Evolutionary conservation across 2,113 vertebrate species (phyloP), one percentile per base, ranked within the genome.

Genomic region (Oceanites oceanicus): DNA sequence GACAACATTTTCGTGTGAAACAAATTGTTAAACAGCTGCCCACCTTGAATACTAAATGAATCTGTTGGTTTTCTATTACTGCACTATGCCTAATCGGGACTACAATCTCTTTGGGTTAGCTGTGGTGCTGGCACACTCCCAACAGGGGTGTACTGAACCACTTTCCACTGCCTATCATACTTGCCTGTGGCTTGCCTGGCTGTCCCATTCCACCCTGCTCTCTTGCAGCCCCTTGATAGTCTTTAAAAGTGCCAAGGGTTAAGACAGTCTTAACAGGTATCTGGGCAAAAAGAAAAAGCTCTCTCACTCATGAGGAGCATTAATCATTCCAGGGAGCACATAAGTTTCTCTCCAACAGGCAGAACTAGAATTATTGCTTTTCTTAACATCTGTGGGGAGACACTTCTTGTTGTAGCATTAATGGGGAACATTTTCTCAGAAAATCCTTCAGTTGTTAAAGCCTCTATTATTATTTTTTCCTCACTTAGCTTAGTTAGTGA

Each of bases 1-100:
- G 98, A 98, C 98, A 98, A 97, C 98, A 98, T 98, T 98, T 89
- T 98, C 97, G 97, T 98, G 98, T 98, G 98, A 98, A 98, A 98
- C 98, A 98, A 98, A 98, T 98, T 98, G 97, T 98, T 98, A 88
- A 96, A 94, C 96, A 95, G 97, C 92, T 82, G 90, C 96, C 92
- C 95, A 97, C 97, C 97, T 96, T 97, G 98, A 98, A 98, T 98
- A 96, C 97, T 75, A 88, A 98, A 98, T 98, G 96, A 98, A 94
- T 83, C 82, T 27, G 88, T 91, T 58, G 63, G 79, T 92, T 96
- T 96, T 83, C 88, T 89, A 88, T 93, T 97, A 81, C 68, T n/a
- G 86, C 38, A 65, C 73, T 26, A 7, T 26, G 49, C 84, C 58
- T 96, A 73, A 96, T 96, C n/a, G 2, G 62, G 79, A 36, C 55